Evolutionary conservation across 2,113 vertebrate species (phyloP).

Genomic region (Phyllostomus hastatus): DNA sequence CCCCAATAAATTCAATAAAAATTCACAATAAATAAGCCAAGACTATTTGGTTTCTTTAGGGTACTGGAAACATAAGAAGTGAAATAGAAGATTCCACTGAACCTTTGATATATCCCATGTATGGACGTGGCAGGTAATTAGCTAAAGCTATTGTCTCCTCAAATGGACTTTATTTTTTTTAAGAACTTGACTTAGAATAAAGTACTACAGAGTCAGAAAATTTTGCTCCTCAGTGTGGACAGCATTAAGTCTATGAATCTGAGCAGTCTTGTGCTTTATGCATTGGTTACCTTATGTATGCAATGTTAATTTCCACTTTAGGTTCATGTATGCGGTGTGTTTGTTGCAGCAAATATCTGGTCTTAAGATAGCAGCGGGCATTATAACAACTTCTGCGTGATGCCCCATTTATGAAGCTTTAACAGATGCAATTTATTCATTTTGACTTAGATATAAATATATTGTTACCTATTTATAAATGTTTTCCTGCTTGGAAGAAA

Average conservation of each 20-base stretch:
- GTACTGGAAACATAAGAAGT: slow-evolving; percentile 98
- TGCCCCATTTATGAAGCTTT: not conserved
- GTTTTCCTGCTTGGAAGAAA: not conserved
- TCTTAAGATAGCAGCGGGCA: not conserved
- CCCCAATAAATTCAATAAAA: no score
- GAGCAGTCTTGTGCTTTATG: not conserved
- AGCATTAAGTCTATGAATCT: not conserved
- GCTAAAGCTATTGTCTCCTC: not conserved
- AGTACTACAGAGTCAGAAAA: not conserved
- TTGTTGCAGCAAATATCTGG: not conserved
- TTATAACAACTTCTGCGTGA: slow-evolving; percentile 18
- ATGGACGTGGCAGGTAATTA: slow-evolving; percentile 96
- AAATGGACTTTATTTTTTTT: not conserved
- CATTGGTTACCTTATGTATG: not conserved
- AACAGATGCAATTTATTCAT: not conserved
- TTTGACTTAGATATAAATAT: slow-evolving; percentile 7
- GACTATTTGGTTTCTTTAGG: slow-evolving; percentile 82
- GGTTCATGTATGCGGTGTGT: not conserved
- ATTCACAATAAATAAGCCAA: not conserved
- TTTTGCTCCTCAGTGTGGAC: not conserved
- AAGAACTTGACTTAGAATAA: not conserved
- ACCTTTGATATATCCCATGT: slow-evolving; percentile 96
- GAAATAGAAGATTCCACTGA: slow-evolving; percentile 97
- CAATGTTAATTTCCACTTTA: not conserved
- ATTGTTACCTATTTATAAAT: not conserved